Evolutionary conservation across 1,140 invertebrate genomes (phyloP), one percentile per base, ranked within the genome.

Genomic region (Euura lappo): DNA sequence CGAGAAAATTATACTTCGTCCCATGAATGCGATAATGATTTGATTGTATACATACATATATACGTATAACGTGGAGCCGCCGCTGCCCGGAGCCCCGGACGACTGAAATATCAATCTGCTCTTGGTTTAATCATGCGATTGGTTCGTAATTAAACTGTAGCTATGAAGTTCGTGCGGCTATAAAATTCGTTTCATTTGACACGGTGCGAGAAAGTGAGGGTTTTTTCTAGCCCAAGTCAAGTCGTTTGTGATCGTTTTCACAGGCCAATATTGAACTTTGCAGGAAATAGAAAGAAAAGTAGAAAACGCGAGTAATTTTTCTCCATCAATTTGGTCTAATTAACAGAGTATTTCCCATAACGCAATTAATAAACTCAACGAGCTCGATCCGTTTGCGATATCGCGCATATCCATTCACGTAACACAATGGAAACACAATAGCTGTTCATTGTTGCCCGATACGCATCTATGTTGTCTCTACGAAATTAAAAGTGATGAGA

Each of bases 401-500:
- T 70, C 79, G 45, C 45, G 45, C 67, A 47, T 72, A 13, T n/a
- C 43, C 66, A 68, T 68, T n/a, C 69, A 68, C 70, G 76, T n/a
- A 44, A 74, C 70, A 79, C 78, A 79, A 78, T 80, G 76, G 76
- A 71, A 64, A 70, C 74, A 76, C 75, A 80, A 79, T 79, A 76
- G 76, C 74, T 45, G 73, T 64, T 71, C 68, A 44, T 76, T 71
- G 72, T 13, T 72, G 68, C 11, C 65, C 72, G 83, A 84, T 83
- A 85, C 73, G 77, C 78, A 82, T 85, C 81, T 82, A 82, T 74
- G 76, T 80, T 84, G 83, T 85, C 82, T 83, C 78, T 79, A 78
- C 71, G 73, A 84, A 83, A 84, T 85, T 83, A 83, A 85, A 84
- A 84, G 79, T 80, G 82, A 83, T 83, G 83, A 84, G 81, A 83